Evolutionary conservation across 2,888 invertebrate genomes (phyloP).

Genomic region (Ecliptopera silaceata): DNA sequence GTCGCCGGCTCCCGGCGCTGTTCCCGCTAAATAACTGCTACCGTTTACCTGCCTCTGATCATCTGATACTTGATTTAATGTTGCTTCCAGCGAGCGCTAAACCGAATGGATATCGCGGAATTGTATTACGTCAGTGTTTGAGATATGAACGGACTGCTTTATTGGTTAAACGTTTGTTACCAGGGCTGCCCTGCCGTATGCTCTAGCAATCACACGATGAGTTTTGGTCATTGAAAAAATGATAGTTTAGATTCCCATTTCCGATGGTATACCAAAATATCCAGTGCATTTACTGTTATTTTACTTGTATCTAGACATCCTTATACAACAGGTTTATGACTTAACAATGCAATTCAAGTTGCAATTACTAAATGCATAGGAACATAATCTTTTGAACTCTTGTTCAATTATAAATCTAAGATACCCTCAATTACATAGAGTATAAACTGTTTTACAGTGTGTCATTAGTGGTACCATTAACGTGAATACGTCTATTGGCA

Average conservation of each 20-base stretch:
- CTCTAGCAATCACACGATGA: conserved; percentile 1
- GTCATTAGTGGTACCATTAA: conserved; percentile 38
- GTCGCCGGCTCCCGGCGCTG: conserved; percentile 47
- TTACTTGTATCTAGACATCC: not conserved
- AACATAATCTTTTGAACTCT: conserved; percentile 24
- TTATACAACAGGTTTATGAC: conserved; percentile 11
- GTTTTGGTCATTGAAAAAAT: not conserved
- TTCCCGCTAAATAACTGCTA: conserved; percentile 74
- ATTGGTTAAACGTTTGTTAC: conserved; percentile 30
- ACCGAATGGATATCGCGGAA: conserved; percentile 45
- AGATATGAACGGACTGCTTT: conserved; percentile 39
- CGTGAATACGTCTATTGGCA: conserved; percentile 46
- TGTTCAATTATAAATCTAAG: conserved; percentile 28
- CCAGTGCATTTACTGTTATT: too few relatives aligned
- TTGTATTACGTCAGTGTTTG: conserved; percentile 41
- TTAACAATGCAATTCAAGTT: conserved; percentile 17
- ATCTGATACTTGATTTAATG: conserved; percentile 80
- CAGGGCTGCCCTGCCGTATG: conserved; percentile 20
- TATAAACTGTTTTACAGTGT: conserved; percentile 50
- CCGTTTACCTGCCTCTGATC: conserved; percentile 79
- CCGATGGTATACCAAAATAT: too few relatives aligned
- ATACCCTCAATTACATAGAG: conserved; percentile 39
- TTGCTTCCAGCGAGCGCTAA: conserved; percentile 57
- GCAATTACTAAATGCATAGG: conserved; percentile 21
- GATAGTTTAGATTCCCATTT: not conserved